Base-by-base conservation (phyloP, 2,888 invertebrate genomes). In the Caenorhabditis sinica region DNA sequence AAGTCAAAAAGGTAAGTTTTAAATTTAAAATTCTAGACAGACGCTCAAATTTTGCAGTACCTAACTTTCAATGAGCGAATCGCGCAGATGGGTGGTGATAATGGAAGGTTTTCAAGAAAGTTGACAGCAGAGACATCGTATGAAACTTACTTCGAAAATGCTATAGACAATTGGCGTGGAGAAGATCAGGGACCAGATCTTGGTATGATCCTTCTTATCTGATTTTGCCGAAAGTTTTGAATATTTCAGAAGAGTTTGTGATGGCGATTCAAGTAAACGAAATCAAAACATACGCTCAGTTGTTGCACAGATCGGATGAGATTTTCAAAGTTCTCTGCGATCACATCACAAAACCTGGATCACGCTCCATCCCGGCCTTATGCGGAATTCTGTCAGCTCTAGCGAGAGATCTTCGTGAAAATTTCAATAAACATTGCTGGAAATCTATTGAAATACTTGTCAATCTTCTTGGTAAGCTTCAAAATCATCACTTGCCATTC, bases 221-320 rank as follows among this genome's bases (percentile, higher is more conserved):
- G 23, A 28, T 20, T n/a, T n/a, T 2, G 49, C 20, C n/a, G 6
- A 15, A 15, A 13, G 9, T 20, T 23, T 1, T 43, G 23, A 43
- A 65, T 11, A 43, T 91, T 93, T 71, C 90, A 94, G 94, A 89
- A 63, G 94, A 95, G 72, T 96, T 97, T 90, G 95, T 95, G 85
- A 95, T 95, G 87, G 95, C 96, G 92, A 95, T 96, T 3, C 88
- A 88, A 15, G 95, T 95, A 83, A 94, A 95, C 40, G 95, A 96
- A 86, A 94, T 96, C 1, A 93, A 93, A 83, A 97, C 96, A 0
- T 94, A 97, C 77, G 95, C 96, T 0, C 97, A 97, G 93, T 93
- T 98, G 58, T 93, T 98, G 43, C 95, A 96, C 90, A 91, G 93
- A 88, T 95, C 95, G 81, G 87, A 86, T 17, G 25, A 60, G 3